Base-by-base conservation (phyloP, 1,140 invertebrate genomes). In the Mactra quadrangularis region DNA sequence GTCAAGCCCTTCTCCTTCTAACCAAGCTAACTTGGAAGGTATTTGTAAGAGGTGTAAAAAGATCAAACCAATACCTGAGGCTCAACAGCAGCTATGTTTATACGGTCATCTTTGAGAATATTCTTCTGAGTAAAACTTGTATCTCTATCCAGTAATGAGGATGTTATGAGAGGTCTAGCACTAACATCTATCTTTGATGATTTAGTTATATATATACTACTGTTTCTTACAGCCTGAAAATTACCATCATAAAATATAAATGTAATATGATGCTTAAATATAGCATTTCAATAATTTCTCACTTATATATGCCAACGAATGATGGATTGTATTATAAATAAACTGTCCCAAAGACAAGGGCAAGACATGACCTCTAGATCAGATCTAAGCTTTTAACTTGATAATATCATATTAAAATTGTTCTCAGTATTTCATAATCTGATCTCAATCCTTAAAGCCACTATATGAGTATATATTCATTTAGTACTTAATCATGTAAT, bases 51-150 rank as follows among this genome's bases (percentile, higher is more conserved):
- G n/a, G n/a, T n/a, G n/a, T n/a, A n/a, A n/a, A n/a, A n/a, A n/a
- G n/a, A n/a, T n/a, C n/a, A n/a, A n/a, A n/a, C n/a, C n/a, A 64
- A 31, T 74, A 74, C 70, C 70, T 57, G 29, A 38, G 70, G 70
- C 25, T 74, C 53, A 41, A 74, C 17, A 19, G 70, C 35, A 15
- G 52, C 35, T 31, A 74, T 29, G 25, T 19, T 19, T 31, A 74
- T 59, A 33, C 45, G 31, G 17, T 38, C 55, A 55, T 59, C 70
- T 19, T 45, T 50, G 2, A 57, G 3, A 27, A 74, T 19, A 17
- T 29, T 17, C 31, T 27, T 59, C 3, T 57, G 22, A 13, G 11
- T 57, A 29, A 74, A 74, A 3, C 0, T 57, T 9, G 13, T n/a
- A 13, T 31, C 52, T 25, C 70, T 52, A 27, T 74, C 27, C 11